phyloP scores from a whole-genome alignment of 2,113 vertebrate species.

The Catharus fuscescens region DNA sequence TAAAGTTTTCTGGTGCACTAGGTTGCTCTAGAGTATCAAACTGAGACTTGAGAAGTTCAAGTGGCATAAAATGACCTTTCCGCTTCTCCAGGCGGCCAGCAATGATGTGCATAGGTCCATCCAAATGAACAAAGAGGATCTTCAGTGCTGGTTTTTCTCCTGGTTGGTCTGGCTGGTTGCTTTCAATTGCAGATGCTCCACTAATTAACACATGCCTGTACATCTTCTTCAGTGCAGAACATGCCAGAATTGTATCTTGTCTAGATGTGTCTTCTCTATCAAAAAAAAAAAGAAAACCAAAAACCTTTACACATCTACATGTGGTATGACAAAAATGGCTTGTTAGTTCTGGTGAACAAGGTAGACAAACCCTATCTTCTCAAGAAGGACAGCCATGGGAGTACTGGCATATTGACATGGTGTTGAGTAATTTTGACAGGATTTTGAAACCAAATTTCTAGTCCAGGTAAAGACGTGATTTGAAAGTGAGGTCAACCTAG shows the following conservation, averaged over 20 bases:
- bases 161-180: not conserved
- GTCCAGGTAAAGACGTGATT: not conserved
- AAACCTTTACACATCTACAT: not conserved
- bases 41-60: slow-evolving; percentile 83
- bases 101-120: slow-evolving; percentile 80
- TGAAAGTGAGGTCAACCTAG: not conserved
- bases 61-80: slow-evolving; percentile 87
- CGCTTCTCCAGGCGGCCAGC: slow-evolving; percentile 76
- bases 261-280: slow-evolving; percentile 74
- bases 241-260: slow-evolving; percentile 78
- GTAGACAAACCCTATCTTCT: not conserved
- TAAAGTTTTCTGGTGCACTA: slow-evolving; percentile 77
- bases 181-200: slow-evolving; percentile 57
- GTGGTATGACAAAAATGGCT: not conserved
- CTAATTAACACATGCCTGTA: slow-evolving; percentile 81
- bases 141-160: not conserved
- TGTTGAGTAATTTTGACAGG: not conserved
- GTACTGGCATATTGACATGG: not conserved
- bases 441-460: not conserved
- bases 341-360: not conserved
- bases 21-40: slow-evolving; percentile 86
- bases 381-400: not conserved
- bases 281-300: not conserved
- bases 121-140: slow-evolving; percentile 83
- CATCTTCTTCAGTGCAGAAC: slow-evolving; percentile 87